phyloP scores from a whole-genome alignment of 2,113 vertebrate species.

The Dipodomys ordii region DNA sequence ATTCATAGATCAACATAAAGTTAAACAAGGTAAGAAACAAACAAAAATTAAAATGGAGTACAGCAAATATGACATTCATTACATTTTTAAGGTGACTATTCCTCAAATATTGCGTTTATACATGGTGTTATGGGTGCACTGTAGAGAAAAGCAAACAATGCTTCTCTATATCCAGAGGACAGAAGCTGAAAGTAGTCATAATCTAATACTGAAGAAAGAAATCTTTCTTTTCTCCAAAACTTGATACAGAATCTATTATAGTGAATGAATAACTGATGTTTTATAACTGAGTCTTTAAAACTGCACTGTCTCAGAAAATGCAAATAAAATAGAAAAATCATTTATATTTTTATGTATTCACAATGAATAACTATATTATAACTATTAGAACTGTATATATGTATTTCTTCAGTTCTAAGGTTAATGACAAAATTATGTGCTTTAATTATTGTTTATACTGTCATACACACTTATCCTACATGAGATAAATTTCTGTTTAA shows the following conservation, averaged over 20 bases:
- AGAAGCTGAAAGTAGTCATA: background rate
- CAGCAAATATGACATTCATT: background rate
- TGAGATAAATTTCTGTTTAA: constrained; percentile 47
- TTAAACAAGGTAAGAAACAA: background rate
- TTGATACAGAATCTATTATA: background rate
- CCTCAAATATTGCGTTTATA: background rate
- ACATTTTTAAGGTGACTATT: background rate
- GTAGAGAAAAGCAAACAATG: background rate
- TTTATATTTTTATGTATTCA: constrained; percentile 46
- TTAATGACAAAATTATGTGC: constrained; percentile 72
- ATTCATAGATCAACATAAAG: background rate
- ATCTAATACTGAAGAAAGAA: background rate
- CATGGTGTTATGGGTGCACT: background rate
- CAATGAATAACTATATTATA: constrained; percentile 58
- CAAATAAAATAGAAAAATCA: constrained; percentile 59
- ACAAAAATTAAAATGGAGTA: background rate
- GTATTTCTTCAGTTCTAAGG: constrained; percentile 78
- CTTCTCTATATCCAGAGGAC: background rate
- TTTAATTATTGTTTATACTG: constrained; percentile 63
- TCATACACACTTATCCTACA: background rate
- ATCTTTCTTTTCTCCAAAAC: background rate
- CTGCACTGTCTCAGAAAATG: constrained; percentile 65
- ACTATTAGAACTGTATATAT: too few species aligned
- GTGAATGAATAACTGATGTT: background rate
- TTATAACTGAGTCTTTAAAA: background rate